phyloP scores from a whole-genome alignment of 2,113 vertebrate species.

The Cisticola juncidis region DNA sequence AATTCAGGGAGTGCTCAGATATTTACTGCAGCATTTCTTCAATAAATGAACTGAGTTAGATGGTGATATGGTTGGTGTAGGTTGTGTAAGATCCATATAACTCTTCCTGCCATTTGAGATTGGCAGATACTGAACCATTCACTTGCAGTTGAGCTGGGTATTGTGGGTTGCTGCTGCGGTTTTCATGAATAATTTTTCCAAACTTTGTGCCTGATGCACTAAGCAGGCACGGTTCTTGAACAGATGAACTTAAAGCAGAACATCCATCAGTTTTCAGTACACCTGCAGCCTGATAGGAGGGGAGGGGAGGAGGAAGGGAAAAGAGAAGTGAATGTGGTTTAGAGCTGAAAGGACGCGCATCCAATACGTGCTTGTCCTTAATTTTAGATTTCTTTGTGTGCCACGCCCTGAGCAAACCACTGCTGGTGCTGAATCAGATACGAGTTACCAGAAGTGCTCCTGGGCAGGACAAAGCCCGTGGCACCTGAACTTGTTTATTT shows the following conservation, averaged over 20 bases:
- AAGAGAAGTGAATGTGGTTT: neutral
- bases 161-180: neutral
- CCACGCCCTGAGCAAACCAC: conserved; percentile 5
- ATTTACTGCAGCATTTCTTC: neutral
- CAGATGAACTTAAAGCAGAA: neutral
- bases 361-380: neutral
- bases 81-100: neutral
- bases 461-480: neutral
- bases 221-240: neutral
- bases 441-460: neutral
- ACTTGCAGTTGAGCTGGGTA: neutral
- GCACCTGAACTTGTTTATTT: conserved; percentile 33
- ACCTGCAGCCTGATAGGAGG: neutral
- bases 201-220: neutral
- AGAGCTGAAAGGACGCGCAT: neutral
- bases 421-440: neutral
- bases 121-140: neutral
- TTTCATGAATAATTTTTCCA: neutral
- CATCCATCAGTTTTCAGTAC: neutral
- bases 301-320: neutral
- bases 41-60: neutral
- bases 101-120: neutral
- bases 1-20: neutral
- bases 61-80: neutral
- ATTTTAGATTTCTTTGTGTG: conserved; percentile 5